Conservation (phyloP, 2,888 invertebrate species). For the Ochropleura plecta region DNA sequence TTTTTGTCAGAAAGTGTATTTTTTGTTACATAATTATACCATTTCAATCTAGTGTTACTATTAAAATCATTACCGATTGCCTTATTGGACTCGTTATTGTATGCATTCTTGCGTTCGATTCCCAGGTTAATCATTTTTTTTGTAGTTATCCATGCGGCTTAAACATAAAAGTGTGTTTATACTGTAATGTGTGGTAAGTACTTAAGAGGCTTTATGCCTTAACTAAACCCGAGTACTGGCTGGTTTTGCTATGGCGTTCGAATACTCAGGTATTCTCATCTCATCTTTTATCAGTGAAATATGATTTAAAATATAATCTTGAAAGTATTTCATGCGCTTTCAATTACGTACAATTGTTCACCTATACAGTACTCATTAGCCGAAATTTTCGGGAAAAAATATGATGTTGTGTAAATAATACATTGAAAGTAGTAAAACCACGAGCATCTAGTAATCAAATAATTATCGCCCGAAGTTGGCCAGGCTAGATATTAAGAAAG, state of each 20-base stretch:
- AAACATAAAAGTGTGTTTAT: no score
- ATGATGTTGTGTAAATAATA: not conserved
- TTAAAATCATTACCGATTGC: not conserved
- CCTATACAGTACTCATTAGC: not conserved
- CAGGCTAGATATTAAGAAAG: constrained; percentile 47
- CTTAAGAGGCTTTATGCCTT: no score
- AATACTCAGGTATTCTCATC: no score
- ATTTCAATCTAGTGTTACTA: not conserved
- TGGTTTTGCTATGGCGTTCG: no score
- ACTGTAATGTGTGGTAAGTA: not conserved
- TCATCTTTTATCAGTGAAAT: no score
- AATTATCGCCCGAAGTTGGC: constrained; percentile 27
- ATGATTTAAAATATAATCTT: no score
- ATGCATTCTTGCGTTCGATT: not conserved
- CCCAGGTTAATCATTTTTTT: not conserved
- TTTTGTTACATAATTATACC: not conserved
- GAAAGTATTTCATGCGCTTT: no score
- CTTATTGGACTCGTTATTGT: not conserved
- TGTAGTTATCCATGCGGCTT: not conserved
- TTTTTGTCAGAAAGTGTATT: not conserved
- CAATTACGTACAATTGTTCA: no score
- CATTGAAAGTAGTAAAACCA: not conserved
- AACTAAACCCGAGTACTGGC: no score
- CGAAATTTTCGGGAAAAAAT: not conserved
- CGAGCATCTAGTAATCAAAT: constrained; percentile 37